These are phyloP conservation scores for Aphelenchoides fujianensis DNA, from an alignment of 1,140 invertebrate genomes.

Conservation along the genomic window DNA sequence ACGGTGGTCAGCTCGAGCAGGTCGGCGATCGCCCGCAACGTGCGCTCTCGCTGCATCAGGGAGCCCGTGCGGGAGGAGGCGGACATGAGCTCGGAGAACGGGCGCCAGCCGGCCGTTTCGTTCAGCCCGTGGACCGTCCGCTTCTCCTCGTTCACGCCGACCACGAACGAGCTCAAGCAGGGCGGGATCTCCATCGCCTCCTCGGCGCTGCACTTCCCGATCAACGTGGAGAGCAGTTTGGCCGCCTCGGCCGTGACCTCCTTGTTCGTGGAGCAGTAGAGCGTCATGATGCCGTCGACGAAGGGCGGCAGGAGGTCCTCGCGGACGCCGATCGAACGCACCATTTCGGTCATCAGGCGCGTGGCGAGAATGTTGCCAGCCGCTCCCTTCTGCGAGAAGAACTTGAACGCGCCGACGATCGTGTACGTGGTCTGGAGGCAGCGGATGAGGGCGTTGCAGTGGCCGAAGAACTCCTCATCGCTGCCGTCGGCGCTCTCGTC, in stretches of 20 bases:
- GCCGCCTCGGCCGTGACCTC: background rate
- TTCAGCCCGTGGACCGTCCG: background rate
- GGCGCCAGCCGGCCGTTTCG: constrained; percentile 8
- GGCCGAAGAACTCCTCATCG: background rate
- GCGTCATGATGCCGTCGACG: constrained; percentile 12
- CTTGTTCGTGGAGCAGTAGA: background rate
- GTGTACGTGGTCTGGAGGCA: background rate
- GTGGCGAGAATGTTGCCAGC: constrained; percentile 9
- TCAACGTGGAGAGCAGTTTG: background rate
- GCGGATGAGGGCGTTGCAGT: constrained; percentile 2
- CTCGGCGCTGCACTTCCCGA: background rate
- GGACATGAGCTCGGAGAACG: constrained; percentile 9
- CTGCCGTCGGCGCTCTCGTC: background rate
- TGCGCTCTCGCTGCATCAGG: background rate
- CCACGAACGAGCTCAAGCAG: background rate
- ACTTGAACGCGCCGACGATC: constrained; percentile 8
- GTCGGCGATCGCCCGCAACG: constrained; percentile 12
- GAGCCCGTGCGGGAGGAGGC: constrained; percentile 10
- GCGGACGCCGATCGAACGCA: background rate
- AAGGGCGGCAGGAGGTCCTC: background rate
- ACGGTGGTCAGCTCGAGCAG: background rate
- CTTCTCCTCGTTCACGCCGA: background rate
- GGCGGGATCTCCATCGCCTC: constrained; percentile 17
- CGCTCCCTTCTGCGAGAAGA: background rate
- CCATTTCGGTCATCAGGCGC: constrained; percentile 12